Base-by-base conservation (phyloP, 2,888 invertebrate species). In the Carabus problematicus region DNA sequence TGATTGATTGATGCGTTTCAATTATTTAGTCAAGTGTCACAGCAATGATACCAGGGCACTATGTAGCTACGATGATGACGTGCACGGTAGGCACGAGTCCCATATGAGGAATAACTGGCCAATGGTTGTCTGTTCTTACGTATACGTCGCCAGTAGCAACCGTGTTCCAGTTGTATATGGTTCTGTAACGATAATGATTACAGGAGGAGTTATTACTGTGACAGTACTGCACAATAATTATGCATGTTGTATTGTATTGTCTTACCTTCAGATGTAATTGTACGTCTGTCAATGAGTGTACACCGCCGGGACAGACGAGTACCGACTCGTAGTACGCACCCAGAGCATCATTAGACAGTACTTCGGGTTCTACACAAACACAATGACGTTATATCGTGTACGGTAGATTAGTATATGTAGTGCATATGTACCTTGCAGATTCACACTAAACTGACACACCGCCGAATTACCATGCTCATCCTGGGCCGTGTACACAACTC, bases 361-460 rank as follows among this genome's bases (percentile, higher is more conserved):
- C 64, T 16, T 72, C 71, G 19, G 73, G 72, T 62, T 74, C 76
- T 76, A 54, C 8, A 75, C 71, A 42, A 49, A 29, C 49, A 29
- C 3, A 16, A n/a, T n/a, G n/a, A n/a, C n/a, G n/a, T n/a, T 40
- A 39, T 7, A 29, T 29, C 2, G 3, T 29, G 29, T 29, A 29
- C 29, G 6, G 3, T 29, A 29, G 2, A 29, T 29, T 49, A 8
- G 29, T 29, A 6, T 29, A 29, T 29, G 29, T 29, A 11, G 12
- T 54, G 8, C 8, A 11, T 14, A 59, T 79, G 78, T 79, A 88
- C 88, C 84, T 81, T 84, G 85, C 60, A 89, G 85, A 72, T 84
- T 84, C 70, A 90, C 83, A 16, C 85, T 85, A 78, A 90, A 90
- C 75, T 85, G 86, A 78, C 90, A 90, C 72, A 85, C 85, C 56